Base-by-base conservation (phyloP, 2,888 invertebrate genomes). In the Apamea crenata region DNA sequence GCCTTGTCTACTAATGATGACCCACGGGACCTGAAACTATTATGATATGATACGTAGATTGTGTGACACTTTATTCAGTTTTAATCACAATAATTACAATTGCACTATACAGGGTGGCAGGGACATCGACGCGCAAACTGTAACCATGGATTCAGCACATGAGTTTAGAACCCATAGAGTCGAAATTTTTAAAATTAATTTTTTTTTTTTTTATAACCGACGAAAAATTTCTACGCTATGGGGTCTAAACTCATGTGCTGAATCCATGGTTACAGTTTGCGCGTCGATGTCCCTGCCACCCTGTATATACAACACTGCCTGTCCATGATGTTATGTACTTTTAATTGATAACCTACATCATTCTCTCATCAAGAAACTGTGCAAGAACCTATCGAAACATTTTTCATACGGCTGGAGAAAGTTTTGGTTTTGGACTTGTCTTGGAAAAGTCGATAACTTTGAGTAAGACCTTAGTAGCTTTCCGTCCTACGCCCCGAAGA, bases 11-110 rank as follows among this genome's bases (percentile, higher is more conserved):
- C 73, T 83, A 85, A 88, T 88, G 69, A 77, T 70, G 32, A 25
- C 86, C 32, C 81, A 32, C 21, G 86, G 68, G 86, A 77, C 40
- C 56, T 73, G 25, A 59, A 88, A 76, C 72, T 63, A 78, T 80
- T 78, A 61, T 73, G 69, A 59, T 32, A 67, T 32, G 14, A 32
- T 71, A 66, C 53, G 40, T 81, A 71, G 53, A 71, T 78, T 73
- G 40, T 29, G 44, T 74, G 14, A 29, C 36, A 59, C n/a, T 32
- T 71, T 32, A 66, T 73, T 14, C 32, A 53, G 44, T 75, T 63
- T 61, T 75, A 67, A 82, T 63, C 25, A 50, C 44, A 36, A 36
- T 65, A 61, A 63, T 18, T 32, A 36, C 12, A 36, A 36, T 25
- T 65, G 25, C 25, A 36, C 65, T 36, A 25, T 65, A n/a, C n/a